These are phyloP conservation scores for Stegodyphus dumicola DNA, from an alignment of 1,140 invertebrate species.

Conservation along the genomic window DNA sequence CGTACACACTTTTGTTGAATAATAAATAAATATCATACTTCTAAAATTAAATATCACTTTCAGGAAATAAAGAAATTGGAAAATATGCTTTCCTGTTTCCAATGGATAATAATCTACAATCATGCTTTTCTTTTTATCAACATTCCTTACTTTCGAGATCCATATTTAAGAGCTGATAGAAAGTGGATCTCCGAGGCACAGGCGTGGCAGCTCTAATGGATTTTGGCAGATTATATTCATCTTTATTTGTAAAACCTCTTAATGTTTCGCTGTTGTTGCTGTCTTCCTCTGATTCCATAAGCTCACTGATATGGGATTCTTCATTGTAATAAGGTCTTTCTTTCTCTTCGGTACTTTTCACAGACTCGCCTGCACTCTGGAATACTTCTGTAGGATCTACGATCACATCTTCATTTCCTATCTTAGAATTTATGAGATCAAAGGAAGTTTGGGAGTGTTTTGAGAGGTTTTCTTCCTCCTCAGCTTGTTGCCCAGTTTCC, in stretches of 20 bases:
- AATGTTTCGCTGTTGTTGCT: conserved; percentile 44
- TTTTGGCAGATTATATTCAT: conserved; percentile 19
- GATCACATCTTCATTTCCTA: conserved; percentile 39
- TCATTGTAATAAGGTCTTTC: conserved; percentile 41
- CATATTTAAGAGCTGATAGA: conserved; percentile 19
- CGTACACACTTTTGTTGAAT: no score
- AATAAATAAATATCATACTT: no score
- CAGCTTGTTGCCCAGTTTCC: background rate
- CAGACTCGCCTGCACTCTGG: conserved; percentile 12
- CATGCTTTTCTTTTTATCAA: background rate
- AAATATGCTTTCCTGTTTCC: no score
- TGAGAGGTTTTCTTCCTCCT: background rate
- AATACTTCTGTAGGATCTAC: conserved; percentile 49
- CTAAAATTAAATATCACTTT: no score
- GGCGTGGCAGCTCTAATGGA: conserved; percentile 26
- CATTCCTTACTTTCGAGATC: conserved; percentile 47
- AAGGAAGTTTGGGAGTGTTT: background rate
- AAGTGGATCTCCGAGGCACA: conserved; percentile 43
- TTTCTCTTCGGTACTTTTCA: conserved; percentile 33
- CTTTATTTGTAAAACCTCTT: conserved; percentile 9
- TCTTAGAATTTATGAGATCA: conserved; percentile 24
- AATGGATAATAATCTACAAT: background rate
- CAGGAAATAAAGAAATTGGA: no score
- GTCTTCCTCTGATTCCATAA: conserved; percentile 49
- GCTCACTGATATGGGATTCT: conserved; percentile 45